Evolutionary conservation across 2,888 invertebrate genomes (phyloP).

Genomic region (Ophonus ardosiacus): DNA sequence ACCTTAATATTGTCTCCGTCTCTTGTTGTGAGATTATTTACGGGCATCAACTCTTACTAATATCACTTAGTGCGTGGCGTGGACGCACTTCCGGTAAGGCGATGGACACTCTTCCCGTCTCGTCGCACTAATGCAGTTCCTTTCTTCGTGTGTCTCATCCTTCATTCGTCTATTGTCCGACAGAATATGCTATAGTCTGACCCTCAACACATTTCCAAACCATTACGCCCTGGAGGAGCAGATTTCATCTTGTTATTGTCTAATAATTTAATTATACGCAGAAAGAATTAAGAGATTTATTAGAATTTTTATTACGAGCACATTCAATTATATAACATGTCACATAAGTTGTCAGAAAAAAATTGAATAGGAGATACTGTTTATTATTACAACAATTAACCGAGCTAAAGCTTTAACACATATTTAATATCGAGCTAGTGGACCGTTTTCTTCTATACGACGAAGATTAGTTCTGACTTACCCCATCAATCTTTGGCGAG

Average conservation of each 20-base stretch:
- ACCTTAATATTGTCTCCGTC: too few species aligned
- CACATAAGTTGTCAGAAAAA: too few species aligned
- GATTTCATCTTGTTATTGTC: neutral
- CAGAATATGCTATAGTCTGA: neutral
- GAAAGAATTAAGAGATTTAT: too few species aligned
- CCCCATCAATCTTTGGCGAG: too few species aligned
- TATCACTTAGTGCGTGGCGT: slow-evolving; percentile 48
- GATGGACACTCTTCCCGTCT: slow-evolving; percentile 37
- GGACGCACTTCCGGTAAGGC: slow-evolving; percentile 38
- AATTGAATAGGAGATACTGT: too few species aligned
- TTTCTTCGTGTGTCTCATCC: slow-evolving; percentile 39
- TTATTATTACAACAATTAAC: too few species aligned
- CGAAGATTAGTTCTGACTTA: too few species aligned
- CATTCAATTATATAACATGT: too few species aligned
- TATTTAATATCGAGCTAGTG: too few species aligned
- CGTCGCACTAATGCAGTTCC: slow-evolving; percentile 45
- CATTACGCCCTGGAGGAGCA: neutral
- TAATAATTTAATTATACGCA: neutral
- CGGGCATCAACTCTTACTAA: slow-evolving; percentile 24
- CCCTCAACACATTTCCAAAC: neutral
- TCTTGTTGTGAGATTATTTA: slow-evolving; percentile 15
- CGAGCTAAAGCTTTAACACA: too few species aligned
- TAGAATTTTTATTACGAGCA: too few species aligned
- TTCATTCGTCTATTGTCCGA: slow-evolving; percentile 21
- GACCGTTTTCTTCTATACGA: too few species aligned